Evolutionary conservation across 2,888 invertebrate species (phyloP), one percentile per base, ranked within the genome.

Genomic region (Lepidocyrtinus sp.): DNA sequence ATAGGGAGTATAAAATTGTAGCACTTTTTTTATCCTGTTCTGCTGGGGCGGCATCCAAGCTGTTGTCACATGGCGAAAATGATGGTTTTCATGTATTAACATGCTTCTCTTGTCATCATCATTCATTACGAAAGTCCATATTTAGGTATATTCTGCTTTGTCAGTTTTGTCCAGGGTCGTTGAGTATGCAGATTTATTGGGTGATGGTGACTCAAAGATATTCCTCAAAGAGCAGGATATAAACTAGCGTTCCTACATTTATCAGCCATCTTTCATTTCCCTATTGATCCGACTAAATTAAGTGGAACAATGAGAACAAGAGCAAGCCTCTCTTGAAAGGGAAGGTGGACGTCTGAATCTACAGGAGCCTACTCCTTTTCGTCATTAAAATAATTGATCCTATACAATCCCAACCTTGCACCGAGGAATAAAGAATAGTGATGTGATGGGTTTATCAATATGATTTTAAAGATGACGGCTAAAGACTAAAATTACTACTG

Each of bases 111-210:
- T 25, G 25, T 63, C 63, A 63, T 63, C 25, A 25, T n/a, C 22
- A 63, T 63, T 50, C 50, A 63, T 63, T 63, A 25, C 15, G n/a
- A n/a, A n/a, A 17, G 3, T 21, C 21, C 21, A 55, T 61, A 15
- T 72, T 71, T 36, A 61, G n/a, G 24, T 17, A 19, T 36, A 59
- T 59, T 22, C 26, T 24, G 21, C 59, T 71, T 77, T 69, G 36
- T 27, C 50, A 50, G 27, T 63, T 45, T 73, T 78, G 63, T 78
- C 78, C 78, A 78, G 78, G 78, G 78, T 73, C 78, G 73, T 69
- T 78, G 36, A 73, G 78, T 78, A 78, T 78, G 78, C n/a, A 78
- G 78, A 78, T 78, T 78, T 9, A 12, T 46, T 70, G 26, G 50
- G 46, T 36, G 46, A 69, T 69, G 50, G 12, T 17, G 15, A 69